Conservation (phyloP, 2,113 vertebrate genomes). For the Elgaria multicarinata region DNA sequence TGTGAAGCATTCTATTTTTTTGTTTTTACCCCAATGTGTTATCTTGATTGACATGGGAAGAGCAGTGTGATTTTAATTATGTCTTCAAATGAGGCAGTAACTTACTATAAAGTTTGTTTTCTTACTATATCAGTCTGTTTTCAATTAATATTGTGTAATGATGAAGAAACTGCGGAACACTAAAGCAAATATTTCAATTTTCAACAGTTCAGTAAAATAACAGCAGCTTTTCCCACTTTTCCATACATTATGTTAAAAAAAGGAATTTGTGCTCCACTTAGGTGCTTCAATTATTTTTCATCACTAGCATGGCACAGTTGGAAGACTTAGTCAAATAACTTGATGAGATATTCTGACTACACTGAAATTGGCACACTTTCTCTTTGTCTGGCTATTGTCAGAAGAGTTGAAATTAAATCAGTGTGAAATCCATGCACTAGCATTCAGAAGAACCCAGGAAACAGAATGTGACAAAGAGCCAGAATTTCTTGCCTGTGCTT, state of each 20-base stretch:
- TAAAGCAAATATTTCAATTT: neutral
- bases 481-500: neutral
- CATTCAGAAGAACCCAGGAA: neutral
- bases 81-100: neutral
- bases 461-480: too few species aligned
- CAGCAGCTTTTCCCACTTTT: neutral
- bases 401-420: neutral
- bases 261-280: neutral
- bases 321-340: rapidly evolving
- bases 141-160: neutral
- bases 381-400: neutral
- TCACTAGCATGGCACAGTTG: neutral
- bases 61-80: neutral
- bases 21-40: neutral
- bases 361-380: neutral
- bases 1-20: neutral
- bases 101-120: too few species aligned
- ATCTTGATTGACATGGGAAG: neutral
- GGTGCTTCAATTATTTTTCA: neutral
- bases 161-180: neutral
- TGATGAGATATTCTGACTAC: neutral
- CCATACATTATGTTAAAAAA: neutral
- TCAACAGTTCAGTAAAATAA: neutral
- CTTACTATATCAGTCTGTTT: neutral
- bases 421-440: neutral